phyloP scores from a whole-genome alignment of 2,113 vertebrate species.

The Rhynchomys soricoides region DNA sequence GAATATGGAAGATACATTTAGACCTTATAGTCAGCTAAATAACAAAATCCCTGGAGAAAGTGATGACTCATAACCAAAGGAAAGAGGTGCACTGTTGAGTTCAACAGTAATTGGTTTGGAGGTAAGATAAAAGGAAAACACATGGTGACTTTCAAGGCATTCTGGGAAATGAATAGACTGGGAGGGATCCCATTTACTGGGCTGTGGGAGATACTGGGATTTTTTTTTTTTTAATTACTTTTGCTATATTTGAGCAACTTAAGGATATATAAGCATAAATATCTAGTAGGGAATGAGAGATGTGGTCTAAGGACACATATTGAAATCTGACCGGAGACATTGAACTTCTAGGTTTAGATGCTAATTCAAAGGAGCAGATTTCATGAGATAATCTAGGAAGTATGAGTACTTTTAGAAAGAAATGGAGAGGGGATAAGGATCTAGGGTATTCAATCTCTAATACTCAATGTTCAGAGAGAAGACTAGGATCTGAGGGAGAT shows the following conservation, averaged over 20 bases:
- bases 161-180: background rate
- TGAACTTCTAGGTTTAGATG: too few species aligned
- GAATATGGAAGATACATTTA: background rate
- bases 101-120: background rate
- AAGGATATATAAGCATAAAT: background rate
- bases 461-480: background rate
- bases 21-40: background rate
- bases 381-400: background rate
- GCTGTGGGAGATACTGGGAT: background rate
- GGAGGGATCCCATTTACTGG: background rate
- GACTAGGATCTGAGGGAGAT: background rate
- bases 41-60: background rate
- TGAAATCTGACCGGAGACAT: background rate
- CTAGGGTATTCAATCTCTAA: background rate
- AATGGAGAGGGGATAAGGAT: background rate
- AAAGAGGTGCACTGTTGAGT: background rate
- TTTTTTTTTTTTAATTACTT: background rate
- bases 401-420: background rate
- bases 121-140: background rate
- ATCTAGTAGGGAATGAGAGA: background rate
- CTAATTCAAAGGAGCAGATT: background rate
- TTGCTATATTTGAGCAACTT: background rate
- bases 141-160: background rate
- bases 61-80: too few species aligned
- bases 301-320: background rate